Base-by-base conservation (phyloP, 2,113 vertebrate genomes). In the Polypterus senegalus region DNA sequence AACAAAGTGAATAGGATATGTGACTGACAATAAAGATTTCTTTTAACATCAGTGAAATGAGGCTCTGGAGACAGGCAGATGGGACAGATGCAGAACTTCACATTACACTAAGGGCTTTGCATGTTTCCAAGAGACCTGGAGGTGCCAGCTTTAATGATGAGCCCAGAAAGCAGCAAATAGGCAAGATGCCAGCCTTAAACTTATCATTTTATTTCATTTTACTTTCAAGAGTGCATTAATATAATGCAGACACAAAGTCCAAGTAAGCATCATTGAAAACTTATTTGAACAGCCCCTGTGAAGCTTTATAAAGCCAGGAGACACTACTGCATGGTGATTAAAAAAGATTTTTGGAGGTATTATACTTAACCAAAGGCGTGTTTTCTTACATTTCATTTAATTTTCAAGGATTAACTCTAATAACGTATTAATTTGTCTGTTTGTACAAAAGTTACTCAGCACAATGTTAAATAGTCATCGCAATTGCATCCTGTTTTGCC, bases 1-100 rank as follows among this genome's bases (percentile, higher is more conserved):
- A 96, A 96, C 92, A 98, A 98, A 97, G 93, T 92, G 91, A 95
- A 91, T 89, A 83, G 87, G 77, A 87, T 86, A 94, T 91, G 82
- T 92, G 93, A 89, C 82, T 93, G 92, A 93, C 94, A 96, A 91
- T 90, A 91, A 89, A 88, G 88, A 90, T 94, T 94, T 90, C 92
- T 94, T 95, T 95, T 87, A 94, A 95, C 92, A 95, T 93, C 93
- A 92, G 88, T 92, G 87, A 89, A 83, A 83, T 77, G 80, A 79
- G 74, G 83, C 82, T 86, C 82, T 73, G 79, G 86, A 94, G 93
- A 93, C 92, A 95, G 91, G 89, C 87, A 79, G 82, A 79, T 63
- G 79, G 88, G 86, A 89, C 82, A 85, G 83, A 83, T 76, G 81
- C 82, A 69, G 88, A 82, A 83, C 78, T 82, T 86, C 74, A 79